These are phyloP conservation scores for Vidua macroura DNA, from an alignment of 2,113 vertebrate species.

Conservation along the genomic window DNA sequence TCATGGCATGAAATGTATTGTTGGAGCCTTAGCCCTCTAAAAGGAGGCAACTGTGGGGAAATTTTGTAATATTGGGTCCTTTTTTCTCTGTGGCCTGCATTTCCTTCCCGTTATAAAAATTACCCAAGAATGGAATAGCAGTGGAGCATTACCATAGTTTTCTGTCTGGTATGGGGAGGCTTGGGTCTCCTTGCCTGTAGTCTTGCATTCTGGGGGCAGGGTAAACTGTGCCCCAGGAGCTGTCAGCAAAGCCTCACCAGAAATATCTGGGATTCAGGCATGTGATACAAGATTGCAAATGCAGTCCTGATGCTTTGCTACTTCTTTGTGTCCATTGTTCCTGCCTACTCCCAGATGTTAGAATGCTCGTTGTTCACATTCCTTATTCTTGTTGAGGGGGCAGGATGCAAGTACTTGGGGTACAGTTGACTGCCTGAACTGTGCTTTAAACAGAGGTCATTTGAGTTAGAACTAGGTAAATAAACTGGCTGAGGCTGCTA, in stretches of 20 bases:
- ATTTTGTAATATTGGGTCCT: not conserved
- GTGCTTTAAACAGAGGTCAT: conserved; percentile 42
- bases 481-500: conserved; percentile 2
- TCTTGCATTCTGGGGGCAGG: not conserved
- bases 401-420: not conserved
- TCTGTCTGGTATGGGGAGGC: not conserved
- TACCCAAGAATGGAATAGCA: not conserved
- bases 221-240: not conserved
- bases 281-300: not conserved
- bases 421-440: not conserved
- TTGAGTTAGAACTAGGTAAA: conserved; percentile 54
- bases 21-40: not conserved
- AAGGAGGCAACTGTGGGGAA: not conserved
- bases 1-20: not conserved
- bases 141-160: not conserved
- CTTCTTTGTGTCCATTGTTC: not conserved
- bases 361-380: not conserved
- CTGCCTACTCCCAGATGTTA: not conserved
- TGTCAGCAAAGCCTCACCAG: not conserved
- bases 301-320: not conserved
- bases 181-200: not conserved
- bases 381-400: not conserved
- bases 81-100: not conserved
- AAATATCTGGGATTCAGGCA: not conserved
- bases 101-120: not conserved